Evolutionary conservation across 2,113 vertebrate species (phyloP).

Genomic region (Mirounga angustirostris): DNA sequence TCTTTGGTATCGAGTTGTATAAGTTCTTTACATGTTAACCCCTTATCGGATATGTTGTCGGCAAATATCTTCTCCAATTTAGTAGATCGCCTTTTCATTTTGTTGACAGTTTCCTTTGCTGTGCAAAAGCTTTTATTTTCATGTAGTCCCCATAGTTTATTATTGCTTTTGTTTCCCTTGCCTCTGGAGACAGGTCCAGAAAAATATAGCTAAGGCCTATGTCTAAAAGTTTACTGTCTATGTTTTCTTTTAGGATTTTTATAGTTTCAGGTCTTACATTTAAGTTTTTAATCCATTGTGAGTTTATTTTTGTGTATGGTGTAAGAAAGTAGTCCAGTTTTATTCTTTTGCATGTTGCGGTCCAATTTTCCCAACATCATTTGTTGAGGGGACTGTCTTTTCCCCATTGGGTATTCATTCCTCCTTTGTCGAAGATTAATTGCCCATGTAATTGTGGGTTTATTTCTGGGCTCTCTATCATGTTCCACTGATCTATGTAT

Average conservation of each 20-base stretch:
- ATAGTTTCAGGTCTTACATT: background rate
- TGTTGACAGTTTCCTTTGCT: background rate
- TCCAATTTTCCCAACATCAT: background rate
- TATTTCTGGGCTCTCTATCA: background rate
- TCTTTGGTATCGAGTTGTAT: background rate
- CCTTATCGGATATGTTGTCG: background rate
- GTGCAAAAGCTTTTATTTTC: background rate
- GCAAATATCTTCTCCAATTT: background rate
- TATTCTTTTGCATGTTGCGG: background rate
- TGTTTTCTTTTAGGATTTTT: background rate
- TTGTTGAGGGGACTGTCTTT: background rate
- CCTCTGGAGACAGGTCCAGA: background rate
- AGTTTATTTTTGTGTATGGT: background rate
- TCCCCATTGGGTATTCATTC: background rate
- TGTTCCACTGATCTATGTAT: background rate
- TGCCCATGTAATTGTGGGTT: background rate
- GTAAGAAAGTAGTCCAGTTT: background rate
- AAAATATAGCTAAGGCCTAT: background rate
- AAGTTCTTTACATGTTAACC: background rate
- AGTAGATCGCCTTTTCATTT: background rate
- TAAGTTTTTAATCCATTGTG: background rate
- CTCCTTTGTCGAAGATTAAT: background rate
- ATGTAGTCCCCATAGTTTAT: background rate
- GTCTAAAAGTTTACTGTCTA: background rate
- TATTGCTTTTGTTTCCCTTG: background rate